Conservation (phyloP, 2,888 invertebrate species). For the Trachelus troglodyta region DNA sequence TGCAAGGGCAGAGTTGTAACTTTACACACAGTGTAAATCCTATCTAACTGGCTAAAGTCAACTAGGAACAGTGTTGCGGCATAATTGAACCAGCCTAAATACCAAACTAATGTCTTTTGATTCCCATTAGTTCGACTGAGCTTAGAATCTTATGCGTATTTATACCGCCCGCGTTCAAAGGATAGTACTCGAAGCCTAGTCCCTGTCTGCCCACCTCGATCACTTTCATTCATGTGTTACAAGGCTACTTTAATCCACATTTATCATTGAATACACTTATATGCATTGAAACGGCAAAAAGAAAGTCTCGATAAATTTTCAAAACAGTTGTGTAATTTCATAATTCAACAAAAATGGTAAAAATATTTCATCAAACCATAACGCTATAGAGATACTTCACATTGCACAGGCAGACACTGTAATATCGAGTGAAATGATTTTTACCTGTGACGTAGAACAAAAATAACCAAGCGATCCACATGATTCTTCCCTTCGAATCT, state of each 20-base stretch:
- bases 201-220: slow-evolving; percentile 14
- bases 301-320: not conserved
- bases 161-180: slow-evolving; percentile 3
- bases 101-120: not conserved
- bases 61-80: not conserved
- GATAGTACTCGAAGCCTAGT: not conserved
- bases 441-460: slow-evolving; percentile 54
- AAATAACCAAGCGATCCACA: slow-evolving; percentile 48
- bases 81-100: not conserved
- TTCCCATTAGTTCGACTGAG: not conserved
- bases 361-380: not conserved
- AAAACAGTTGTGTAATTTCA: not conserved
- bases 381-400: not conserved
- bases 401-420: not conserved
- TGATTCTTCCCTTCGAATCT: slow-evolving; percentile 25
- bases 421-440: slow-evolving; percentile 1
- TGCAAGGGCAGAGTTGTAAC: not conserved
- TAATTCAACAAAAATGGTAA: not conserved
- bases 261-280: not conserved
- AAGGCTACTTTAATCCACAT: slow-evolving; percentile 16
- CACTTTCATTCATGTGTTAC: slow-evolving; percentile 25
- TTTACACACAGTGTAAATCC: not conserved
- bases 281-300: not conserved
- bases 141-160: not conserved
- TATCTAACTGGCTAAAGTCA: not conserved